Conservation (phyloP, 1,140 invertebrate genomes). For the Halyomorpha halys region DNA sequence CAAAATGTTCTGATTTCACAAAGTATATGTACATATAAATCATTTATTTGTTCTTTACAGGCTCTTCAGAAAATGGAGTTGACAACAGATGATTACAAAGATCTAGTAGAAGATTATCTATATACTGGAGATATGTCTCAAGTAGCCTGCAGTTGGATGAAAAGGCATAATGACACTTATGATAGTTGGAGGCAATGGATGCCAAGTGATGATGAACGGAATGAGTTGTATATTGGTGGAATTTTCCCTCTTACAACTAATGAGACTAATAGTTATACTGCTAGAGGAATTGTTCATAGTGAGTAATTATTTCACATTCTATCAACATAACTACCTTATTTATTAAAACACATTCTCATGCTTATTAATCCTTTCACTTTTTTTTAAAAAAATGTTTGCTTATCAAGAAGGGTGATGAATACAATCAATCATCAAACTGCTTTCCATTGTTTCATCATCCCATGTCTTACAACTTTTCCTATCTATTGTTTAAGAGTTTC, state of each 20-base stretch:
- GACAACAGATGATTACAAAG: slow-evolving; percentile 41
- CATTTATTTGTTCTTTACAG: slow-evolving; percentile 29
- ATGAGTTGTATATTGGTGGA: slow-evolving; percentile 53
- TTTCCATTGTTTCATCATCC: too few species aligned
- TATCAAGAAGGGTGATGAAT: too few species aligned
- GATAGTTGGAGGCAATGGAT: slow-evolving; percentile 44
- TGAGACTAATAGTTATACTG: slow-evolving; percentile 40
- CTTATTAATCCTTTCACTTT: not conserved
- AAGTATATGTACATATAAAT: too few species aligned
- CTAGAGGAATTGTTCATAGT: slow-evolving; percentile 49
- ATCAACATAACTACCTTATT: not conserved
- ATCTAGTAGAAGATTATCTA: slow-evolving; percentile 40
- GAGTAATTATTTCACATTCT: slow-evolving; percentile 12
- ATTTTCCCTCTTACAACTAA: slow-evolving; percentile 60
- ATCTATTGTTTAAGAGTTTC: too few species aligned
- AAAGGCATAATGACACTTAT: slow-evolving; percentile 38
- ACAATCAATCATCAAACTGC: too few species aligned
- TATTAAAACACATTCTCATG: too few species aligned
- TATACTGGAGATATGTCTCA: slow-evolving; percentile 32
- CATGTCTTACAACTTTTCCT: too few species aligned
- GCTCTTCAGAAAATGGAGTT: slow-evolving; percentile 48
- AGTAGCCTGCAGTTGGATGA: slow-evolving; percentile 61
- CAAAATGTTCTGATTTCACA: slow-evolving; percentile 27
- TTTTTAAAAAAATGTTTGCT: too few species aligned
- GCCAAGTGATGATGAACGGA: slow-evolving; percentile 40